A percentile compares a stretch with the other conserved stretches of the same genome.
These are phyloP conservation scores for Cyclina sinensis DNA, from an alignment of 1,140 invertebrate species.

Conservation along the genomic window DNA sequence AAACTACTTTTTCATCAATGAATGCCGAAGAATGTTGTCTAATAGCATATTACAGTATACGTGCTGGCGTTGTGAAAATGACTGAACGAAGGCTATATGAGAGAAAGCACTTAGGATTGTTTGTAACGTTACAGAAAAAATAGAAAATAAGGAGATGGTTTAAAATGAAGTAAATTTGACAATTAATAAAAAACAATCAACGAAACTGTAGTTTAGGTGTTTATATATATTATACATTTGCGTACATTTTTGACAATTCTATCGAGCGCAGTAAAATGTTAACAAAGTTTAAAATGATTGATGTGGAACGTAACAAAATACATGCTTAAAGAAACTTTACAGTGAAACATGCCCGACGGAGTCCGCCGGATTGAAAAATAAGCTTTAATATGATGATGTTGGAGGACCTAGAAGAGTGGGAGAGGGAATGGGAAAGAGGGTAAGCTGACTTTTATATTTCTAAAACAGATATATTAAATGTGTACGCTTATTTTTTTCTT, in stretches of 20 bases:
- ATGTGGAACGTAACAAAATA: background rate
- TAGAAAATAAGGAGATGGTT: no score
- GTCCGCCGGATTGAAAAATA: background rate
- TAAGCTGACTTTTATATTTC: no score
- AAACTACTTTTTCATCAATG: constrained; percentile 13
- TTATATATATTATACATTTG: no score
- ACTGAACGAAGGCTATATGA: no score
- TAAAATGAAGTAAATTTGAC: no score
- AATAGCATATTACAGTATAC: background rate
- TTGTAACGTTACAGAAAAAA: no score
- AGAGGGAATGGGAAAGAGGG: constrained; percentile 61
- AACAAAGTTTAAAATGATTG: background rate
- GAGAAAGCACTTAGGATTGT: no score
- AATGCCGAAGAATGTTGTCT: constrained; percentile 13
- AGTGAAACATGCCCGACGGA: background rate
- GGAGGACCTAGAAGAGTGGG: constrained; percentile 52
- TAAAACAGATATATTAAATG: no score
- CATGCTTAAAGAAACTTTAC: background rate
- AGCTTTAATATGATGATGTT: constrained; percentile 20
- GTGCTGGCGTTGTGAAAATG: background rate
- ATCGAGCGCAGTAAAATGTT: background rate
- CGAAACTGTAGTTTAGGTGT: no score
- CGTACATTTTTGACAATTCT: background rate
- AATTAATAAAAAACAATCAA: no score
- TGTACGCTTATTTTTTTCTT: no score